Evolutionary conservation across 2,888 invertebrate genomes (phyloP).

Genomic region (Dasypogon diadema): DNA sequence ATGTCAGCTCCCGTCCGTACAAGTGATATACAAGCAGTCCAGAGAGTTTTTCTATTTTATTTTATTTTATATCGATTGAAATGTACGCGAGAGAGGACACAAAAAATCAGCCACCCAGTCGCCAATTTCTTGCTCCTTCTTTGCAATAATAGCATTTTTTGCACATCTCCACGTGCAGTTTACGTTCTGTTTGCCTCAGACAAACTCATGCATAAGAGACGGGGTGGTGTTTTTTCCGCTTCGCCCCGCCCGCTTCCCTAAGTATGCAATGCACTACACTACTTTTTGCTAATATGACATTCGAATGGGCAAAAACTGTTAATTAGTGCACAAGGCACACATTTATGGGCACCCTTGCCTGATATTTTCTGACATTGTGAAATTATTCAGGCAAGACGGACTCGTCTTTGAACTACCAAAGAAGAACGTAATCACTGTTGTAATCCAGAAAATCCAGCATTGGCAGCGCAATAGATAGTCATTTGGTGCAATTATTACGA

Average conservation of each 20-base stretch:
- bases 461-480: background rate
- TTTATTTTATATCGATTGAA: slow-evolving; percentile 55
- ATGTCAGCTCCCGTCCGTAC: slow-evolving; percentile 16
- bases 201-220: slow-evolving; percentile 45
- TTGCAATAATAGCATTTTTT: slow-evolving; percentile 56
- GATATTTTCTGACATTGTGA: slow-evolving; percentile 36
- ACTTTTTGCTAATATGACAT: slow-evolving; percentile 34
- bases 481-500: slow-evolving; percentile 14
- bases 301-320: slow-evolving; percentile 23
- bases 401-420: slow-evolving; percentile 8
- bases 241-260: background rate
- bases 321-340: slow-evolving; percentile 43
- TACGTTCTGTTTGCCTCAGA: slow-evolving; percentile 31
- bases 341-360: slow-evolving; percentile 43
- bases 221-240: slow-evolving; percentile 26
- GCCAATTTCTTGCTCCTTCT: slow-evolving; percentile 57
- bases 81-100: slow-evolving; percentile 34
- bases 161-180: slow-evolving; percentile 44
- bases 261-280: slow-evolving; percentile 26
- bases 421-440: background rate
- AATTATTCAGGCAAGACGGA: slow-evolving; percentile 42
- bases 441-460: background rate
- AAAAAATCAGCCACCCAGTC: slow-evolving; percentile 58
- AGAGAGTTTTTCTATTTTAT: slow-evolving; percentile 31
- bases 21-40: slow-evolving; percentile 39